Conservation (phyloP, 1,140 invertebrate species). For the Polyergus mexicanus region DNA sequence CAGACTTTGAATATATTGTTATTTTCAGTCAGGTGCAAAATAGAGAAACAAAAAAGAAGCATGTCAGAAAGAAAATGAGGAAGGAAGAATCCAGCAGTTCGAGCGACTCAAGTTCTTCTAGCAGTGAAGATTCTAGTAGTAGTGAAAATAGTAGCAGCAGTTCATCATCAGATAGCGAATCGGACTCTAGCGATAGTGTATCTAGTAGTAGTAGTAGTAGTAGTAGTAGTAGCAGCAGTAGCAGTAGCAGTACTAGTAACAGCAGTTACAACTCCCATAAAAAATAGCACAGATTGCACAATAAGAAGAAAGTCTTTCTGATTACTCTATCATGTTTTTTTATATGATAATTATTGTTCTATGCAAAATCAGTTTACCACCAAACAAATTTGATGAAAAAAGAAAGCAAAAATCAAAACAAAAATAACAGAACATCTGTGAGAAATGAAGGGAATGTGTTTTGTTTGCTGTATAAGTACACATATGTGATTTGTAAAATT, state of each 20-base stretch:
- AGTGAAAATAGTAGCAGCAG: constrained; percentile 69
- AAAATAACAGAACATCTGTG: not conserved
- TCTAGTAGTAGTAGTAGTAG: constrained; percentile 75
- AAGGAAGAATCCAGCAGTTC: constrained; percentile 71
- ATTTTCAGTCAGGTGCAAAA: constrained; percentile 64
- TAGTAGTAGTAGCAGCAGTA: constrained; percentile 67
- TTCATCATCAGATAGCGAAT: constrained; percentile 77
- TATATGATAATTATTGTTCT: constrained; percentile 5
- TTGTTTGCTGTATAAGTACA: not conserved
- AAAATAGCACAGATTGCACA: constrained; percentile 11
- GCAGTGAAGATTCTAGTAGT: constrained; percentile 73
- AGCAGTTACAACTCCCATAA: constrained; percentile 50
- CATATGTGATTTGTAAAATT: not conserved
- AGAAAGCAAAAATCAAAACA: not conserved
- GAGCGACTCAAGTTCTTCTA: constrained; percentile 69
- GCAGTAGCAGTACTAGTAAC: constrained; percentile 62
- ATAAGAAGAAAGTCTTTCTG: not conserved
- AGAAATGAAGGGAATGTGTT: not conserved
- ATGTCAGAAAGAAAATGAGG: constrained; percentile 71
- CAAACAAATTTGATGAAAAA: not conserved
- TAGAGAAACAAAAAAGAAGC: constrained; percentile 67
- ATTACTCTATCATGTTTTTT: not conserved
- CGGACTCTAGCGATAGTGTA: constrained; percentile 75
- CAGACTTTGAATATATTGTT: not conserved
- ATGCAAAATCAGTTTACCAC: constrained; percentile 1